Evolutionary conservation across 2,888 invertebrate species (phyloP).

Genomic region (Xestia xanthographa): DNA sequence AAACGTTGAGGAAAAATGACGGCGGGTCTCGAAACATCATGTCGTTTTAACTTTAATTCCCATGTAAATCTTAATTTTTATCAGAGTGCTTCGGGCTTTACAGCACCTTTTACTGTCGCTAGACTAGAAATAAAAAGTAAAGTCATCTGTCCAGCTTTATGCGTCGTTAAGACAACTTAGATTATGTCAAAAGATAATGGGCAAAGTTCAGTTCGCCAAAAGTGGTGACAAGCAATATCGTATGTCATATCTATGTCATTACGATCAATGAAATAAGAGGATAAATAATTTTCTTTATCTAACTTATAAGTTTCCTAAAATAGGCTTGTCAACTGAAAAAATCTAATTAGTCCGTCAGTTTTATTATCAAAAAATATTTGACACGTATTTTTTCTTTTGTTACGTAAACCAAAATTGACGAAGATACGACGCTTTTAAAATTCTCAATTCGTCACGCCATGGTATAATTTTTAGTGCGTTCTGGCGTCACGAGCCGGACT

Average conservation of each 20-base stretch:
- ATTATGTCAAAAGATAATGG: not conserved
- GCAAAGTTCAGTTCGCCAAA: not conserved
- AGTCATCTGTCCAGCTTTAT: not conserved
- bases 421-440: too few relatives aligned
- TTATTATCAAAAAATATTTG: too few relatives aligned
- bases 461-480: too few relatives aligned
- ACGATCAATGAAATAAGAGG: not conserved
- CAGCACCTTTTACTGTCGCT: slow-evolving; percentile 6
- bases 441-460: too few relatives aligned
- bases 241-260: not conserved
- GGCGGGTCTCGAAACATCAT: slow-evolving; percentile 16
- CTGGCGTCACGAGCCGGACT: too few relatives aligned
- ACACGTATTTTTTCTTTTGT: too few relatives aligned
- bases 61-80: slow-evolving; percentile 21
- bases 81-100: slow-evolving; percentile 23
- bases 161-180: not conserved
- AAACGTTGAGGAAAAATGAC: slow-evolving; percentile 25
- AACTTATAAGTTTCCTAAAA: not conserved
- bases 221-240: not conserved
- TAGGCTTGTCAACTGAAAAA: too few relatives aligned
- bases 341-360: too few relatives aligned
- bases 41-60: slow-evolving; percentile 26
- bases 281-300: not conserved
- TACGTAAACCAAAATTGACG: too few relatives aligned
- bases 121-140: not conserved